Base-by-base conservation (phyloP, 2,888 invertebrate species). In the Eutolmus rufibarbis region DNA sequence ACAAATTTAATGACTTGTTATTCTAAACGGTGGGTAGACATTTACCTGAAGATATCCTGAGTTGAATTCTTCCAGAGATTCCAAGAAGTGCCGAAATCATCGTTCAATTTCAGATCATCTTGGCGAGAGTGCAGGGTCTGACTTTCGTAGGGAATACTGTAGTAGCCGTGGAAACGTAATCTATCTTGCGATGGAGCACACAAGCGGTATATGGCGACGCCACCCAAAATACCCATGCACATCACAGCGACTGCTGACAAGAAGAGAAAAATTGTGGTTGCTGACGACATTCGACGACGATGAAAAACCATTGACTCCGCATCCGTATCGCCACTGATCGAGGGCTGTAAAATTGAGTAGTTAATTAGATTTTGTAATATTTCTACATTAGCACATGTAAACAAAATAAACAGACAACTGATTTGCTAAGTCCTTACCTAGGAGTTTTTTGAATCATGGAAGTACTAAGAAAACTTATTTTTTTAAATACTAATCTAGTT, bases 171-270 rank as follows among this genome's bases (percentile, higher is more conserved):
- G 87, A 91, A 92, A 28, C 91, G 91, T 89, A 92, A 89, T 43
- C 94, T 94, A 87, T 94, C 90, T 91, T 95, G 94, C 77, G 93
- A 93, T 87, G 94, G 94, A 16, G 95, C 94, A 91, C 96, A 96
- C 90, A 96, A 95, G 86, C 95, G 94, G 92, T 97, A 97, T 86
- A 97, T 93, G 91, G 96, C 95, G 87, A 96, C 94, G 5, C 97
- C 97, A 8, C 95, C 95, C 86, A 95, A 92, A 56, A 95, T 93
- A 14, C 96, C 96, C 90, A 96, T 94, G 88, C 96, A 94, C 90
- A 96, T 94, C 31, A 97, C 95, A 87, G 96, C 91, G 40, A 96
- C 91, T 1, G 96, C 95, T 16, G 95, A 94, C 74, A 97, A 91
- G 88, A 96, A 94, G 87, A 97, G 93, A 90, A 95, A 95, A 81